Percentiles rank a stretch among this genome's conserved stretches.
Conservation (phyloP, 2,888 invertebrate genomes). For the Chelonus formosanus region DNA sequence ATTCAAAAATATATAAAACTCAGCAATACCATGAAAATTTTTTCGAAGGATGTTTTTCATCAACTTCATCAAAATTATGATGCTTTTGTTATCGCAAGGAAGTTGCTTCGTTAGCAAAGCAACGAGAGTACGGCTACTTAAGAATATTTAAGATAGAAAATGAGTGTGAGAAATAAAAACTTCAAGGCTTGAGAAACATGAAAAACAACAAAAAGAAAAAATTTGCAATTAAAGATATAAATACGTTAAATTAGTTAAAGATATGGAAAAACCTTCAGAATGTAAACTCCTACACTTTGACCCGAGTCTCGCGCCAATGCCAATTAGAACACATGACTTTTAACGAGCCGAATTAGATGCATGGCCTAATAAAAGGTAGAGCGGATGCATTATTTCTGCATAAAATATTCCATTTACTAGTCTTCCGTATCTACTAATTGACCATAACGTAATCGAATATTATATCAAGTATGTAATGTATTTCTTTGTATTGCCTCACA, state of each 20-base stretch:
- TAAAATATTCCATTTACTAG: neutral
- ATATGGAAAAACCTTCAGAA: neutral
- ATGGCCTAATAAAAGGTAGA: conserved; percentile 35
- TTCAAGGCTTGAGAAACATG: neutral
- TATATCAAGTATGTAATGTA: no score
- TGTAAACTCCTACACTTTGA: conserved; percentile 7
- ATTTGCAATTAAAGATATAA: neutral
- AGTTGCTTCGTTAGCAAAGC: conserved; percentile 51
- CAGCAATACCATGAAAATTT: no score
- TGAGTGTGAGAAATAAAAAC: conserved; percentile 3
- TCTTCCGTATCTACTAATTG: no score
- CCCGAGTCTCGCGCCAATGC: conserved; percentile 41
- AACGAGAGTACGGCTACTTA: neutral
- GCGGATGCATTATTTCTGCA: conserved; percentile 30
- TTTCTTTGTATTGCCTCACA: no score
- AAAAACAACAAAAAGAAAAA: no score
- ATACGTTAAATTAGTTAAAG: neutral
- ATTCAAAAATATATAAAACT: no score
- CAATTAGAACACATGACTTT: conserved; percentile 63
- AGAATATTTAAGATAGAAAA: neutral
- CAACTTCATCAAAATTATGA: no score
- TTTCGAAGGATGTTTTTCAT: no score
- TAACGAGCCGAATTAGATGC: conserved; percentile 62
- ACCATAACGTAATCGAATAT: no score
- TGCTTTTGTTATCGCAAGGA: conserved; percentile 47